A percentile compares a stretch with the other conserved stretches of the same genome.
Evolutionary conservation across 2,888 invertebrate species (phyloP).

Genomic region (Dendrolimus houi): DNA sequence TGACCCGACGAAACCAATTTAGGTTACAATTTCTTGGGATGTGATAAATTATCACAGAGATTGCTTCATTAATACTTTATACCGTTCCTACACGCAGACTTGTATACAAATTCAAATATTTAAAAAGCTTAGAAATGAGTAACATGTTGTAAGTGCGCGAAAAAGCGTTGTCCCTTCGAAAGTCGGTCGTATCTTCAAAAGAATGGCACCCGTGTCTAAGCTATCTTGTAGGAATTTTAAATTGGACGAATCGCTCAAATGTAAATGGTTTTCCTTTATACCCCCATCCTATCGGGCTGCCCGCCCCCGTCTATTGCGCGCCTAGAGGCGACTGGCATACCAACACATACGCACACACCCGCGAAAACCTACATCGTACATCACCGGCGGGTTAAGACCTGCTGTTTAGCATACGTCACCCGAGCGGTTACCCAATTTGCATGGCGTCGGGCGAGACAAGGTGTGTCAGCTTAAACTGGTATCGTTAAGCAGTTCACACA

Average conservation of each 20-base stretch:
- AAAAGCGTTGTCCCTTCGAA: conserved; percentile 32
- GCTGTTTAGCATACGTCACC: conserved; percentile 60
- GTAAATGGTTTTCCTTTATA: conserved; percentile 78
- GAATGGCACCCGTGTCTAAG: conserved; percentile 75
- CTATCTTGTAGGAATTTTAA: conserved; percentile 78
- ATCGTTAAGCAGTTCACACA: conserved; percentile 59
- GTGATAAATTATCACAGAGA: conserved; percentile 30
- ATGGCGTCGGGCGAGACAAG: conserved; percentile 34
- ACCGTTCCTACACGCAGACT: neutral
- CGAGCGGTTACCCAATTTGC: conserved; percentile 42
- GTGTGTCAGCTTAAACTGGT: conserved; percentile 44
- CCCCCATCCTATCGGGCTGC: conserved; percentile 70
- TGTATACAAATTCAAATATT: too few species aligned
- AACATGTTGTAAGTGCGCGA: too few species aligned
- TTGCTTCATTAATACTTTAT: conserved; percentile 30
- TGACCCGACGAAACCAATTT: conserved; percentile 37
- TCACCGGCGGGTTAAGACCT: conserved; percentile 56
- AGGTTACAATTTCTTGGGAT: conserved; percentile 28
- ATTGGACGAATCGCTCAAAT: conserved; percentile 79
- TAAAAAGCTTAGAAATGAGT: too few species aligned
- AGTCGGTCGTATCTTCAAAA: conserved; percentile 69
- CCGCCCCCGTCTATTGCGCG: conserved; percentile 73
- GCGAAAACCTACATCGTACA: conserved; percentile 57
- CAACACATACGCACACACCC: conserved; percentile 67
- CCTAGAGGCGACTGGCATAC: conserved; percentile 74